Percentiles rank a stretch among this genome's conserved stretches.
Conservation (phyloP, 2,113 vertebrate species). For the Gracilinanus agilis region DNA sequence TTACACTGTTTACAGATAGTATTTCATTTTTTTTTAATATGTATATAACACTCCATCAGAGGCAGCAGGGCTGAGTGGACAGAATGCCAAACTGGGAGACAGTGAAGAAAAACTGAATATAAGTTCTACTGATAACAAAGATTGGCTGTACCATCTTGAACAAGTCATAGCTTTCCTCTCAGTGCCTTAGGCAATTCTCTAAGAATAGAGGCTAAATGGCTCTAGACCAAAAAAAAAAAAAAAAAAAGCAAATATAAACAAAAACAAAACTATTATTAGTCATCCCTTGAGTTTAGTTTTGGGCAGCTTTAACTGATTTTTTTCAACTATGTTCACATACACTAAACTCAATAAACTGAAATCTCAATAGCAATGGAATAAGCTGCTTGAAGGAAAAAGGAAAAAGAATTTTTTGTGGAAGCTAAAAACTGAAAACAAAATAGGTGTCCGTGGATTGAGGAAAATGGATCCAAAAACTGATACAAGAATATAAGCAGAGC, state of each 20-base stretch:
- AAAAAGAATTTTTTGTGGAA: not conserved
- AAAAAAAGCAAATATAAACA: not conserved
- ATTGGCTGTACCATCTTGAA: not conserved
- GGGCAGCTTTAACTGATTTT: not conserved
- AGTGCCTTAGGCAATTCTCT: too few relatives aligned
- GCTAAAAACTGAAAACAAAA: not conserved
- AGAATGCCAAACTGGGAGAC: not conserved
- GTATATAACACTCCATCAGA: too few relatives aligned
- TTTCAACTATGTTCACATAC: not conserved
- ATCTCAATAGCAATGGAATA: not conserved
- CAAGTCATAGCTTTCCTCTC: not conserved
- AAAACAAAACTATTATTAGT: too few relatives aligned
- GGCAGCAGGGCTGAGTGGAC: too few relatives aligned
- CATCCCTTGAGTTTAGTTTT: not conserved
- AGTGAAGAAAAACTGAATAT: too few relatives aligned
- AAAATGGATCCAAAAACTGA: not conserved
- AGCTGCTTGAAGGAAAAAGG: not conserved
- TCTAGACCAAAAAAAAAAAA: not conserved
- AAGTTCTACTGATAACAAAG: not conserved
- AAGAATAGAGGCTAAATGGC: too few relatives aligned
- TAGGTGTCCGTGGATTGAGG: not conserved
- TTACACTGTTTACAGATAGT: too few relatives aligned
- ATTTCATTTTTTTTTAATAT: too few relatives aligned
- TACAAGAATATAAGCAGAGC: not conserved
- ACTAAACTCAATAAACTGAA: not conserved